Percentiles rank a stretch among this genome's conserved stretches.
These are phyloP conservation scores for Acrobeloides nanus DNA, from an alignment of 2,888 invertebrate genomes.

Conservation along the genomic window DNA sequence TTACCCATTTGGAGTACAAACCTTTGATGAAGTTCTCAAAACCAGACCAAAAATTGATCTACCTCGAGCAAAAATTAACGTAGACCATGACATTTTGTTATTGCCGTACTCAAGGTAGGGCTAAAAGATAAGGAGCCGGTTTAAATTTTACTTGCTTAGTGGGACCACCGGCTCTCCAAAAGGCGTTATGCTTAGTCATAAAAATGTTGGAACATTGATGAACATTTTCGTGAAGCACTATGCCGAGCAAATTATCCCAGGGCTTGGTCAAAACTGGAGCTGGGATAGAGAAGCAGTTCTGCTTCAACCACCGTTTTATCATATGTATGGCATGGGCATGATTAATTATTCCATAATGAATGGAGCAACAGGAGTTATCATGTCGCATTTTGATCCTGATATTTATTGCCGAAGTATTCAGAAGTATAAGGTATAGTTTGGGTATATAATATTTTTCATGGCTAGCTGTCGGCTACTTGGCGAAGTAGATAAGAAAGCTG, in stretches of 20 bases:
- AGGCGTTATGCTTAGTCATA: constrained; percentile 39
- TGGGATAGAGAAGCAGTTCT: constrained; percentile 28
- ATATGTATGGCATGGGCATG: constrained; percentile 45
- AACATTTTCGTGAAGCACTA: constrained; percentile 17
- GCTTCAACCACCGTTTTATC: constrained; percentile 49
- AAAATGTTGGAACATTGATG: constrained; percentile 30
- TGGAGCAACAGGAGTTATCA: constrained; percentile 39
- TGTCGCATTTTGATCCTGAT: constrained; percentile 41
- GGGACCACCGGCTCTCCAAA: constrained; percentile 54
- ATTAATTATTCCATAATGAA: constrained; percentile 17
- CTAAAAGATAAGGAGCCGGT: neutral
- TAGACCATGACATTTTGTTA: constrained; percentile 22
- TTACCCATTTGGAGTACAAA: constrained; percentile 10
- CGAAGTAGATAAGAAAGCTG: no score
- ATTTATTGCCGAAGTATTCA: constrained; percentile 36
- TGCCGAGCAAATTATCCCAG: no score
- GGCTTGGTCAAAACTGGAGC: constrained; percentile 21
- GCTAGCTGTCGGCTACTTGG: no score
- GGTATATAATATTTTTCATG: no score
- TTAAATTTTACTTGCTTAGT: constrained; percentile 59
- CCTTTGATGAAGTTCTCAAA: constrained; percentile 10
- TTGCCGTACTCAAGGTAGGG: constrained; percentile 26
- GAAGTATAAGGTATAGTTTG: constrained; percentile 30
- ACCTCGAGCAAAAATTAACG: constrained; percentile 15
- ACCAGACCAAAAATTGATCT: constrained; percentile 5